These are phyloP conservation scores for Egretta garzetta DNA, from an alignment of 2,113 vertebrate genomes.

Conservation along the genomic window DNA sequence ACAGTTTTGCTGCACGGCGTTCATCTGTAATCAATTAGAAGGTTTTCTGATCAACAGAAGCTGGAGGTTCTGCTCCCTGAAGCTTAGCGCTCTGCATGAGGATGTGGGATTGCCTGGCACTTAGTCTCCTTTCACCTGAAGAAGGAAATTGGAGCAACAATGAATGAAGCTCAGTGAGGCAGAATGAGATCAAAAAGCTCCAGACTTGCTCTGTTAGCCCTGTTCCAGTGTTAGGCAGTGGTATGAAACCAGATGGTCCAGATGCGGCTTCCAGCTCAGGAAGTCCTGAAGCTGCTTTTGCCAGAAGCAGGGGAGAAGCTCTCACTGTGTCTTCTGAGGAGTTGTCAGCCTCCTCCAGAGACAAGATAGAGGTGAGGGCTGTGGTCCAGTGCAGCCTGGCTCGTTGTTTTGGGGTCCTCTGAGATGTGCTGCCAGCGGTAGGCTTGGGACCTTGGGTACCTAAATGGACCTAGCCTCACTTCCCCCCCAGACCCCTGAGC, in stretches of 20 bases:
- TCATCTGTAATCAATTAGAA: slow-evolving; percentile 64
- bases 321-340: neutral
- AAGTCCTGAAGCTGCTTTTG: neutral
- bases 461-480: neutral
- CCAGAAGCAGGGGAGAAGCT: neutral
- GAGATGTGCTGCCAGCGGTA: neutral
- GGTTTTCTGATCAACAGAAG: slow-evolving; percentile 62
- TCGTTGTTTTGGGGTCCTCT: neutral
- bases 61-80: slow-evolving; percentile 59
- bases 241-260: slow-evolving; percentile 40
- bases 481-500: neutral
- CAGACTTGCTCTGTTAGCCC: neutral
- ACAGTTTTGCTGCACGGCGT: neutral
- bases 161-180: slow-evolving; percentile 28
- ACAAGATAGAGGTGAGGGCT: neutral
- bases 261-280: slow-evolving; percentile 20
- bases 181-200: slow-evolving; percentile 39
- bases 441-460: neutral
- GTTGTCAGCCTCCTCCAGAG: neutral
- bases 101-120: slow-evolving; percentile 54
- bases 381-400: neutral
- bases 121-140: slow-evolving; percentile 47
- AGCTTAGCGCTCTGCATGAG: slow-evolving; percentile 7
- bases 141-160: neutral
- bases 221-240: neutral